Evolutionary conservation across 2,113 vertebrate species (phyloP).

Genomic region (Boleophthalmus pectinirostris): DNA sequence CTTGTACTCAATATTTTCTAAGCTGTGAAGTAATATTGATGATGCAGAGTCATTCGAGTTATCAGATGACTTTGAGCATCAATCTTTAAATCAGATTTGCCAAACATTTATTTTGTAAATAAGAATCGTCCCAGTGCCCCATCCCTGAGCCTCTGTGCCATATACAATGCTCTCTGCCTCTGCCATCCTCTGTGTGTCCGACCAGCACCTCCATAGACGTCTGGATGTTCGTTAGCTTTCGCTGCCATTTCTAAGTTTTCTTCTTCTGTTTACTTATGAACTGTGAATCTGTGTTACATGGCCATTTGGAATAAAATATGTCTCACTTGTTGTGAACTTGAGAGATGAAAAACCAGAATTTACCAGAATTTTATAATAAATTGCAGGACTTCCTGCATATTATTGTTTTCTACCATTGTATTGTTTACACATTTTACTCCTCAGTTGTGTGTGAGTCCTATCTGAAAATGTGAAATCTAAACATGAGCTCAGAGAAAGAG

Average conservation of each 20-base stretch:
- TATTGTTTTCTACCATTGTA: conserved; percentile 48
- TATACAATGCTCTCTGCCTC: conserved; percentile 63
- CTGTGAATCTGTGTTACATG: conserved; percentile 70
- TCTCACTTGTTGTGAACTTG: conserved; percentile 31
- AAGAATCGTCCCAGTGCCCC: conserved; percentile 56
- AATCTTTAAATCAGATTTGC: conserved; percentile 53
- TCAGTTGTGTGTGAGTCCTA: conserved; percentile 36
- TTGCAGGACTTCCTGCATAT: conserved; percentile 38
- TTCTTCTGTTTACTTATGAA: conserved; percentile 60
- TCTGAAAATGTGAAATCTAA: conserved; percentile 19
- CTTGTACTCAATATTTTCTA: conserved; percentile 57
- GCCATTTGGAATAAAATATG: conserved; percentile 47
- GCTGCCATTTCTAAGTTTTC: conserved; percentile 41
- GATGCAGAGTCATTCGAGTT: conserved; percentile 31
- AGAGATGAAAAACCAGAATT: conserved; percentile 11
- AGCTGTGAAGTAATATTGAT: conserved; percentile 61
- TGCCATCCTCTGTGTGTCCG: conserved; percentile 65
- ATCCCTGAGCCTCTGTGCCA: conserved; percentile 68
- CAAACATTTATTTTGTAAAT: conserved; percentile 76
- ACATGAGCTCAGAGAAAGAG: conserved; percentile 33
- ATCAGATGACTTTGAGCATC: conserved; percentile 45
- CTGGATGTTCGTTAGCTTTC: conserved; percentile 55
- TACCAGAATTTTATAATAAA: conserved; percentile 28
- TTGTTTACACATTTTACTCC: conserved; percentile 58
- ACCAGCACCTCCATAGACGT: conserved; percentile 60